Conservation (phyloP, 2,797 vertebrate genomes). For the Threskiornis aethiopicus region DNA sequence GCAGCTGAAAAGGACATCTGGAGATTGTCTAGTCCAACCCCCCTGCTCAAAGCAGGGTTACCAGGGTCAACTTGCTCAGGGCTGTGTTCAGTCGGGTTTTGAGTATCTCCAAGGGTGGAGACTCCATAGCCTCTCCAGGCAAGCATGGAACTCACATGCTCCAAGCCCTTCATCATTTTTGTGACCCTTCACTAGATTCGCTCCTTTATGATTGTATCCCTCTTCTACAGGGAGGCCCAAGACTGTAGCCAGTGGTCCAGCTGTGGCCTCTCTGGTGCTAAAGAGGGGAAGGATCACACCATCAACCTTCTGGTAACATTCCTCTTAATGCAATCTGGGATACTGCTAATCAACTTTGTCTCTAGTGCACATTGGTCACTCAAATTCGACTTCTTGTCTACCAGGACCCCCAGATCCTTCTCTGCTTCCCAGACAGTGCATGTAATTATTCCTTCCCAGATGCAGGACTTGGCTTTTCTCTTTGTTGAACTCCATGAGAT, state of each 20-base stretch:
- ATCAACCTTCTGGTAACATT: not conserved
- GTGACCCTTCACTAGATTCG: accelerated
- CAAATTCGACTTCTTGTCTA: not conserved
- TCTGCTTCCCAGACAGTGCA: not conserved
- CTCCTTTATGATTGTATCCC: not conserved
- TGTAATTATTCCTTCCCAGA: not conserved
- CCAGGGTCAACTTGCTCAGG: not conserved
- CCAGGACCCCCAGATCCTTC: not conserved
- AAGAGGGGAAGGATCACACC: not conserved
- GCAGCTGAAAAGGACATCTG: not conserved
- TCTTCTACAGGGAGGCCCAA: not conserved
- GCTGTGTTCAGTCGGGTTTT: not conserved
- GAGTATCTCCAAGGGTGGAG: not conserved
- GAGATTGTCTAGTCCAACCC: not conserved
- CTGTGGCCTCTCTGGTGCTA: not conserved
- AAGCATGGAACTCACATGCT: not conserved
- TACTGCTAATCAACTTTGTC: not conserved
- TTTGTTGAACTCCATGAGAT: not conserved
- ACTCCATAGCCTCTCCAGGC: not conserved
- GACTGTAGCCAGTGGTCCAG: not conserved
- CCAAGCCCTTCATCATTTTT: not conserved
- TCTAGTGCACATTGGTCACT: not conserved
- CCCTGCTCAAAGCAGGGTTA: not conserved
- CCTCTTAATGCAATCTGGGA: not conserved
- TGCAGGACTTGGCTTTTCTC: not conserved